Evolutionary conservation across 2,113 vertebrate genomes (phyloP), one percentile per base, ranked within the genome.

Genomic region (Charadrius vociferus): DNA sequence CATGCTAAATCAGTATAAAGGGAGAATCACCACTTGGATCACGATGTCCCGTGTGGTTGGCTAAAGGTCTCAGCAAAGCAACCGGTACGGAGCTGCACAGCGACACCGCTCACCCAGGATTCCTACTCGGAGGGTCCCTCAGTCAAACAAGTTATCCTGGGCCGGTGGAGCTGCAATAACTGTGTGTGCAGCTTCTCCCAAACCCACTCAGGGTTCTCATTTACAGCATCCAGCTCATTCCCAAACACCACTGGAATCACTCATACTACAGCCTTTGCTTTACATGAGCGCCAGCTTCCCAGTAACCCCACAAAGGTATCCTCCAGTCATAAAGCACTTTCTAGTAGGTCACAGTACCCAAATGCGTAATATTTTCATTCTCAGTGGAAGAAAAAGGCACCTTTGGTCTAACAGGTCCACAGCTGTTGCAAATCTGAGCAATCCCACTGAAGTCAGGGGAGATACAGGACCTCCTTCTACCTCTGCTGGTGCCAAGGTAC

Each of bases 31-130:
- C 43, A 4, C 14, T 24, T 3, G 13, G 36, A 50, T 66, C n/a
- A 7, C 1, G 2, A 20, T 15, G 23, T 21, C 5, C 34, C 2
- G 0, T 5, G 30, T 0, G 3, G 53, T 12, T 37, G 27, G 21
- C 8, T 36, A 8, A 59, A 61, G 20, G 12, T 17, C 18, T n/a
- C 43, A 10, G 43, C 39, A 59, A 12, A 39, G 41, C 3, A 2
- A 32, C 6, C 0, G 16, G 29, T 1, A 30, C 0, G 2, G 61
- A 53, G 17, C 20, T 50, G 53, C 53, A 34, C 17, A 12, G 32
- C 0, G 1, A 1, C 6, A 2, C 7, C 59, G 6, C 55, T 70
- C 19, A 24, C 1, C 24, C 6, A 1, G 30, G 53, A 10, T 6
- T 70, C 21, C 56, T 52, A 9, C n/a, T 27, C 2, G 0, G 0